phyloP scores from a whole-genome alignment of 2,113 vertebrate genomes.

The Sapayoa aenigma region DNA sequence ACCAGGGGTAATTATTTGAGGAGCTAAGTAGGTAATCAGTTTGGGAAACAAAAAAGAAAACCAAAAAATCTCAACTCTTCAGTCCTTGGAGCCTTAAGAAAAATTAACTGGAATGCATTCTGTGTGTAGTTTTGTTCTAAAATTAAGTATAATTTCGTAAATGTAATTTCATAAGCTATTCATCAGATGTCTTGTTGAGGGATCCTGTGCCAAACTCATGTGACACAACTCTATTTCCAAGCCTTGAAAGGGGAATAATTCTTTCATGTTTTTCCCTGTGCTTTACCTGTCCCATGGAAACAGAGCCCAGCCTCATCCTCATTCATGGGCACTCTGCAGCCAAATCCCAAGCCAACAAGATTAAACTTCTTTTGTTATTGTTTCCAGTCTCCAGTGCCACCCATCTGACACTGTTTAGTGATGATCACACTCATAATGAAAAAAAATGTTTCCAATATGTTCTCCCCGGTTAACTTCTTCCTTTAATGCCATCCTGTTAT shows the following conservation, averaged over 20 bases:
- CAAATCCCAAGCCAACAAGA: neutral
- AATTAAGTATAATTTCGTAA: conserved; percentile 51
- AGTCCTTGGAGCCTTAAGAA: conserved; percentile 47
- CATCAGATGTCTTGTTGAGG: neutral
- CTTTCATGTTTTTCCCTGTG: neutral
- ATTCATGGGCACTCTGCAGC: neutral
- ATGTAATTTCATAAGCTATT: conserved; percentile 47
- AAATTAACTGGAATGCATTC: conserved; percentile 13
- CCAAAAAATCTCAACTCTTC: neutral
- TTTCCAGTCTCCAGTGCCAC: neutral
- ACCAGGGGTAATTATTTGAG: conserved; percentile 58
- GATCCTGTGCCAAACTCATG: neutral
- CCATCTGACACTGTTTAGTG: neutral
- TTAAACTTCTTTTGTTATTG: neutral
- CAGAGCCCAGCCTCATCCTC: neutral
- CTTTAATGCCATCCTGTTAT: neutral
- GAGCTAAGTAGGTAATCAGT: conserved; percentile 45
- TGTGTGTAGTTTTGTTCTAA: conserved; percentile 37
- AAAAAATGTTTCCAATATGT: neutral
- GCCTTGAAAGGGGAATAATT: neutral
- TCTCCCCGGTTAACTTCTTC: neutral
- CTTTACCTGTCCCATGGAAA: neutral
- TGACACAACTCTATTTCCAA: neutral
- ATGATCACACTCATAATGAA: neutral
- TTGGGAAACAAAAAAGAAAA: conserved; percentile 33